Percentiles rank a stretch among this genome's conserved stretches.
Conservation (phyloP, 2,797 vertebrate species). For the Lithobates sylvaticus region DNA sequence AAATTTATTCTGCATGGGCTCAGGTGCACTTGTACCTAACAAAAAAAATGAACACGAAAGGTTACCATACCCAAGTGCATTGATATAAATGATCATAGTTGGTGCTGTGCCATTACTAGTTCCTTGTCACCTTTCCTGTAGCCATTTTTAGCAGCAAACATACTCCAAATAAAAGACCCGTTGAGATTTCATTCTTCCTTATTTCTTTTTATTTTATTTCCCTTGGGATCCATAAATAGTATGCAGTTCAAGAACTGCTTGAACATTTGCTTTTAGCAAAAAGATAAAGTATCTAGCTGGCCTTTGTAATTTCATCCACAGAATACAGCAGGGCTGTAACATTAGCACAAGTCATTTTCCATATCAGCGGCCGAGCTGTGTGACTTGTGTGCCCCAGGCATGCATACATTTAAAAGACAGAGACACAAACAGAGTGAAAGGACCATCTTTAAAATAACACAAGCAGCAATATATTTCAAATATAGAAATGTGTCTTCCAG, state of each 20-base stretch:
- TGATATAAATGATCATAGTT: neutral
- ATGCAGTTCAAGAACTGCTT: constrained; percentile 28
- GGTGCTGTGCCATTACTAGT: neutral
- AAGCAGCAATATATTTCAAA: constrained; percentile 32
- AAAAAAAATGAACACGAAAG: too few relatives aligned
- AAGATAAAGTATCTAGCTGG: constrained; percentile 42
- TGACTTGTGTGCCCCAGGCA: constrained; percentile 47
- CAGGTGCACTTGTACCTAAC: too few relatives aligned
- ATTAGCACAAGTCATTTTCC: constrained; percentile 52
- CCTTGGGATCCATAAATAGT: constrained; percentile 43
- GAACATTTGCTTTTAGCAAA: constrained; percentile 52
- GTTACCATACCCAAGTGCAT: too few relatives aligned
- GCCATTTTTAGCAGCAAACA: constrained; percentile 25
- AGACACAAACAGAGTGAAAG: constrained; percentile 31
- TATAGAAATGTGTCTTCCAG: neutral
- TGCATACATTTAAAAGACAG: constrained; percentile 42
- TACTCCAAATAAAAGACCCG: constrained; percentile 21
- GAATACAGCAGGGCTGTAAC: constrained; percentile 28
- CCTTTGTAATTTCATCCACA: constrained; percentile 39
- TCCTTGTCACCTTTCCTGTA: constrained; percentile 29
- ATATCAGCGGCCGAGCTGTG: constrained; percentile 19
- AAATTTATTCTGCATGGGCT: too few relatives aligned
- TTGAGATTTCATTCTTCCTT: constrained; percentile 11
- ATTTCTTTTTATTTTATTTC: constrained; percentile 47
- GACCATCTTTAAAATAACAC: constrained; percentile 49